Evolutionary conservation across 92 coral and sea anemone genomes (phyloP), one percentile per base, ranked within the genome.

Genomic region (Parazoanthus darwini): DNA sequence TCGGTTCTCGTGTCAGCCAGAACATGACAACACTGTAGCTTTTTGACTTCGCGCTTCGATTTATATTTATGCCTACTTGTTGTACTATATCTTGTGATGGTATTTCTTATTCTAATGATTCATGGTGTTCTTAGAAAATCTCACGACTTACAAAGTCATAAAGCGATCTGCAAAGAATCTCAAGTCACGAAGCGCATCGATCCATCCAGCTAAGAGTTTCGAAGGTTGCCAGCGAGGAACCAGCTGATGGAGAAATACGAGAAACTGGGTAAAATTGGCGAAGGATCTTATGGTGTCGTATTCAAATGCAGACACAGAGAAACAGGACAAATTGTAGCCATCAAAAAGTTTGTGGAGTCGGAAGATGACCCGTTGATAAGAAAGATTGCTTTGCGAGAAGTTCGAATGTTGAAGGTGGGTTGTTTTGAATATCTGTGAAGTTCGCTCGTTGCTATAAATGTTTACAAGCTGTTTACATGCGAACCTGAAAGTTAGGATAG

Each of bases 281-380:
- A 97, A 81, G 99, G 99, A 6, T 97, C 99, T 33, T 97, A 97
- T 68, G 99, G 99, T 59, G 98, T 97, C 48, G 99, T 97, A 15
- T 95, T 94, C 91, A 97, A 97, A 89, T 97, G 99, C 88, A 92
- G 98, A 87, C 93, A 95, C 90, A 94, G 94, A 78, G 99, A 97
- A 46, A 92, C 89, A 7, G 98, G 98, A 26, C 94, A 95, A 37
- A 91, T 97, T 73, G 99, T 97, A 33, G 99, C 99, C 38, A 97
- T 97, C 88, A 97, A 97, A 88, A 97, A 97, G 79, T 97, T 97
- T 26, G 98, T 97, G 8, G 99, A 97, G 85, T 91, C 98, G 2
- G 99, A 97, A 86, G 99, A 97, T 70, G 99, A 97, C 76, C 98
- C 97, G 22, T 76, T 91, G 78, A 97, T 95, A 79, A 95, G 89